Evolutionary conservation across 1,140 invertebrate species (phyloP), one percentile per base, ranked within the genome.

Genomic region (Araneus ventricosus): DNA sequence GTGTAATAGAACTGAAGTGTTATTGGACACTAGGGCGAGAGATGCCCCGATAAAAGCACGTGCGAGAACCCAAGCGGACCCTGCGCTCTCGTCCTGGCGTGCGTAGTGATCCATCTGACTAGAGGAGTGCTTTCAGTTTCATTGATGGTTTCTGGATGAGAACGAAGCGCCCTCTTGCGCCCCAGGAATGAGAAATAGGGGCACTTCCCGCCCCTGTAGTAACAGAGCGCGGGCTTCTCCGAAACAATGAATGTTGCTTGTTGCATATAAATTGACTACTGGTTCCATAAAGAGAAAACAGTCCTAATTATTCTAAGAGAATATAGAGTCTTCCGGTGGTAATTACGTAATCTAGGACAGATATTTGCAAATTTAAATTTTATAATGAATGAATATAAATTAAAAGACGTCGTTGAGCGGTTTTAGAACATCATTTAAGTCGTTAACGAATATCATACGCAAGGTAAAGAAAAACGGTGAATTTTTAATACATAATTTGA

Each of bases 151-250:
- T 27, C 6, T 59, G 45, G 6, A 52, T 34, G 14, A 17, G 41
- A 22, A 37, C 17, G 52, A 30, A 61, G 84, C 84, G 84, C 84
- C 84, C 84, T 59, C 84, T 86, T 59, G 84, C 84, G 84, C 57
- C 84, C 84, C 57, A 30, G 45, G 4, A 52, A 41, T 0, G 80
- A n/a, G 2, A 22, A 24, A 20, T 41, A 34, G 30, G 10, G 39
- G 8, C 39, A 24, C 17, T 27, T 27, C 4, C 34, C 10, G 80
- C 7, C 27, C 6, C 27, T 7, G 37, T n/a, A 4, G 17, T 20
- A 41, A 30, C 4, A 75, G 67, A 17, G 67, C 67, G 67, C 67
- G 5, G 34, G 30, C 17, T 20, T 75, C 20, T 75, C 67, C 3
- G 14, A 17, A 75, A 17, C 6, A 17, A 30, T 34, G 67, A 75